Conservation (phyloP, 2,797 vertebrate genomes). For the Eulemur mongoz region DNA sequence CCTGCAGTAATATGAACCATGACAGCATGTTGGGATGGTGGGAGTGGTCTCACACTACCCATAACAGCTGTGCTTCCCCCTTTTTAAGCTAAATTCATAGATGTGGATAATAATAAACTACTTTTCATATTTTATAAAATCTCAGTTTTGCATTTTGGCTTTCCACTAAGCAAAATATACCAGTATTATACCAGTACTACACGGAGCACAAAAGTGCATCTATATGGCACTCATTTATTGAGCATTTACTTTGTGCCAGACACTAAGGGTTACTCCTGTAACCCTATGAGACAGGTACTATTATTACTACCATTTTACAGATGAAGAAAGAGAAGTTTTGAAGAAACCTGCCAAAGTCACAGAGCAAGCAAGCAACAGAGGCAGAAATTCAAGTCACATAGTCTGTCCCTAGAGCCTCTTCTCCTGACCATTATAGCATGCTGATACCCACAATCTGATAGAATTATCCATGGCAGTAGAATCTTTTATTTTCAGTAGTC, state of each 20-base stretch:
- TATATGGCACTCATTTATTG: not conserved
- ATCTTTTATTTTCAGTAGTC: not conserved
- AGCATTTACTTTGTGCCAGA: not conserved
- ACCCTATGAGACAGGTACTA: not conserved
- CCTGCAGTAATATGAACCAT: not conserved
- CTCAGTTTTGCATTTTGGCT: not conserved
- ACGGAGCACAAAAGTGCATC: not conserved
- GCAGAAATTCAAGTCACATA: not conserved
- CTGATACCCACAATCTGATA: not conserved
- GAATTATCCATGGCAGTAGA: not conserved
- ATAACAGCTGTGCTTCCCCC: not conserved
- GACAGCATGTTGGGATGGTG: not conserved
- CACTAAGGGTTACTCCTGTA: not conserved
- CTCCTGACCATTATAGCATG: not conserved
- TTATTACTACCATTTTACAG: not conserved
- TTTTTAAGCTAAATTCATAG: not conserved
- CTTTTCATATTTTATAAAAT: not conserved
- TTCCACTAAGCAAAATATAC: not conserved
- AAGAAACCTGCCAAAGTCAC: not conserved
- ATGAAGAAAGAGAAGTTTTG: not conserved
- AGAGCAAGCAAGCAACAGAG: not conserved
- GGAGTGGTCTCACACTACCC: not conserved
- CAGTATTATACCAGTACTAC: too few species aligned
- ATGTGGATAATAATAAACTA: not conserved
- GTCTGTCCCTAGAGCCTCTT: not conserved